Base-by-base conservation (phyloP, 2,113 vertebrate genomes). In the Centropus unirufus region DNA sequence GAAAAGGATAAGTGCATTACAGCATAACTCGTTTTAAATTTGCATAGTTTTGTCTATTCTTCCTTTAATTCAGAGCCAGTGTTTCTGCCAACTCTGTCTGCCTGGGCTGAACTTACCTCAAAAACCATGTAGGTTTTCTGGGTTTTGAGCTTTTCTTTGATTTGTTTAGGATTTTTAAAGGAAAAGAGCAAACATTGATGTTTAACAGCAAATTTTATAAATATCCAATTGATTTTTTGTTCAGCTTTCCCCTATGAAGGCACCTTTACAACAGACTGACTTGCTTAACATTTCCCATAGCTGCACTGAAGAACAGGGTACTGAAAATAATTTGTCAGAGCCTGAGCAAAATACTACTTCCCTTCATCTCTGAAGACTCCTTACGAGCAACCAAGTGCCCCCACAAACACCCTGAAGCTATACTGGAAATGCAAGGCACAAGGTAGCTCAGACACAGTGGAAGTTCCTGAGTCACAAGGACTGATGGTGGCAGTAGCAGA, bases 401-500 rank as follows among this genome's bases (percentile, higher is more conserved):
- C 40, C 32, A 51, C 20, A 42, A 61, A 64, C 14, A 47, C 36
- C 52, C 74, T 8, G 12, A 34, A 66, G 11, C 40, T 86, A 30
- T 39, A 21, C 18, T 55, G 30, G 34, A 78, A 93, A 87, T 1
- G 1, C 26, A 44, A 83, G 58, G 44, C 23, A 29, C 3, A 8
- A 27, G 14, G 16, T 2, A 62, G 11, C 6, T 62, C 39, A 52
- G 9, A 52, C 6, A 54, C 30, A 42, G 52, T 3, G 4, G 61
- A 61, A 36, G 49, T 47, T 79, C 40, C 44, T 52, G 21, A 94
- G 63, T 42, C 26, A 13, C 54, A 79, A 95, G 52, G 85, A 92
- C 92, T 86, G 72, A 83, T 14, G 89, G 87, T 90, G 91, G 95
- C 94, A 96, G 90, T 4, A 96, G 87, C 52, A 95, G 36, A 61